Conservation (phyloP, 2,888 invertebrate species). For the Saturnia japonica region DNA sequence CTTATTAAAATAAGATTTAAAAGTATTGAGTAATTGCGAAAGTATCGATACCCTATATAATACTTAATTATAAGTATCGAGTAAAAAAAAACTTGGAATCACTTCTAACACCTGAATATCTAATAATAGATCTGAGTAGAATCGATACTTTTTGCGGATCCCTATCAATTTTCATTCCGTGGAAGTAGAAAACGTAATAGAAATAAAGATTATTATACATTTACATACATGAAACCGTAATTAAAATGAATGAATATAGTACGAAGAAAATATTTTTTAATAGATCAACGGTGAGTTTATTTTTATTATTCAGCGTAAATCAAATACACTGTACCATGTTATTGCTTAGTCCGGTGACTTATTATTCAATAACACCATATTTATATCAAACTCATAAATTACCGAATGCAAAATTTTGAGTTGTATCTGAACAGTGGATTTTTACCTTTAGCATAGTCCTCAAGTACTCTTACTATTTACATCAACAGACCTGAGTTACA, state of each 20-base stretch:
- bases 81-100: too few species aligned
- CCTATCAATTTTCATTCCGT: too few species aligned
- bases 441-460: too few species aligned
- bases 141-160: too few species aligned
- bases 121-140: too few species aligned
- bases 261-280: slow-evolving; percentile 76
- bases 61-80: too few species aligned
- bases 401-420: background rate
- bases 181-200: too few species aligned
- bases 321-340: background rate
- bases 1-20: too few species aligned
- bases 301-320: background rate
- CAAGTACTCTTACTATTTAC: background rate
- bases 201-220: too few species aligned
- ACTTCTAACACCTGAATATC: too few species aligned
- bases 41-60: too few species aligned
- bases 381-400: background rate
- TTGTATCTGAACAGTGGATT: background rate
- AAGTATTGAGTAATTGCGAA: too few species aligned
- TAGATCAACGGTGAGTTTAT: slow-evolving; percentile 76
- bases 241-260: slow-evolving; percentile 61
- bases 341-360: background rate
- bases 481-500: background rate
- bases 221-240: background rate
- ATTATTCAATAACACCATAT: background rate